Evolutionary conservation across 2,888 invertebrate species (phyloP), one percentile per base, ranked within the genome.

Genomic region (Ctena decussata): DNA sequence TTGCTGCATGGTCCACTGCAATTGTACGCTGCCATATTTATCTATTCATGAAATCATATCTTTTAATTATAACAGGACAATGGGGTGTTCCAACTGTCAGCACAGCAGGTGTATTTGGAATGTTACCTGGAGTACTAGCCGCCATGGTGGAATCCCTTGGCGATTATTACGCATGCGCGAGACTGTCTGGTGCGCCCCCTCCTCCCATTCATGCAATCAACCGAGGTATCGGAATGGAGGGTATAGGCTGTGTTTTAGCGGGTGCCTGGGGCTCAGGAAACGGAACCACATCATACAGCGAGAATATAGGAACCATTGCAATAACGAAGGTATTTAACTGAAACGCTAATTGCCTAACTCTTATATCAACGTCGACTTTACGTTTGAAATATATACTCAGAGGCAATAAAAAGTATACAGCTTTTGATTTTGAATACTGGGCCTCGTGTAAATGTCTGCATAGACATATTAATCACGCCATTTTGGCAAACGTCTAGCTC

Each of bases 221-320:
- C 96, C 97, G 98, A 73, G 98, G 98, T 0, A 97, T 86, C 2
- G 86, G 65, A 46, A 97, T 98, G 0, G 98, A 98, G 96, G 98
- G 98, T 0, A 95, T 98, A 0, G 98, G 98, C 21, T 98, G 98
- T 0, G 96, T 98, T 77, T 96, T 98, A 69, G 98, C 98, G 0
- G 98, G 98, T 0, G 96, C 98, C 5, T 98, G 98, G 97, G 98
- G 98, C 18, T 97, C 97, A 44, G 98, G 98, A 0, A 98, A 98
- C 92, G 98, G 98, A 0, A 98, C 98, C 75, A 98, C 98, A 91
- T 98, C 98, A 2, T 98, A 98, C 94, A 98, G 98, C 69, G 98
- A 98, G 95, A 98, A 98, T 95, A 98, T 98, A 46, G 98, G 98
- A 0, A 98, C 98, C 0, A 98, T 98, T 89, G 98, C 98, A 49